Evolutionary conservation across 2,888 invertebrate species (phyloP).

Genomic region (Dasysyrphus tricinctus): DNA sequence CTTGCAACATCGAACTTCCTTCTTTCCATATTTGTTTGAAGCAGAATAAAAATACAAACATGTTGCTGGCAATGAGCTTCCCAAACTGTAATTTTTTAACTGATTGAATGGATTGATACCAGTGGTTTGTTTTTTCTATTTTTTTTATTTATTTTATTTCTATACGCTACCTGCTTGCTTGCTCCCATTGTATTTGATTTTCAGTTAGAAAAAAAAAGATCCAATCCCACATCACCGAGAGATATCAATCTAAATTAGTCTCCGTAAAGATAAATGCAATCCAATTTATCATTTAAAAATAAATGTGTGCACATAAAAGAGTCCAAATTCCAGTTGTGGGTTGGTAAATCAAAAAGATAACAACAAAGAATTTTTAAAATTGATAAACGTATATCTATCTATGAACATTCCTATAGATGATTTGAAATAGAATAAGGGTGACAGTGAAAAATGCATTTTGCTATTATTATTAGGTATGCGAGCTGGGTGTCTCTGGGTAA

Average conservation of each 20-base stretch:
- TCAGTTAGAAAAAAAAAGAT: constrained; percentile 11
- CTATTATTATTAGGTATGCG: not conserved
- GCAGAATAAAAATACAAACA: not conserved
- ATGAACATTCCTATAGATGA: too few relatives aligned
- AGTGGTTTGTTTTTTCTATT: not conserved
- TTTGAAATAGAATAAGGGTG: not conserved
- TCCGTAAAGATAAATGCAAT: constrained; percentile 57
- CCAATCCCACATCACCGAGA: constrained; percentile 52
- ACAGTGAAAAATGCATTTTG: constrained; percentile 11
- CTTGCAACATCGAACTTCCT: not conserved
- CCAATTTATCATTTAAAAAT: constrained; percentile 62
- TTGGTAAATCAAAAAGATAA: constrained; percentile 38
- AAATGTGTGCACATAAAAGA: constrained; percentile 25
- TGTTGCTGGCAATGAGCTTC: constrained; percentile 12
- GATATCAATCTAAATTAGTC: constrained; percentile 72
- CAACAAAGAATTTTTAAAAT: constrained; percentile 4
- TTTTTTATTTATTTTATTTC: not conserved
- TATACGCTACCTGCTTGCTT: constrained; percentile 35
- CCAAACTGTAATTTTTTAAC: constrained; percentile 27
- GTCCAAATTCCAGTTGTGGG: constrained; percentile 19
- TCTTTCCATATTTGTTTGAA: not conserved
- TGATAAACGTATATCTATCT: not conserved
- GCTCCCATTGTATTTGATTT: constrained; percentile 14
- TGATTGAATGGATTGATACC: constrained; percentile 11
- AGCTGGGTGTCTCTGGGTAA: not conserved